Evolutionary conservation across 1,140 invertebrate species (phyloP).

Genomic region (Trachymyrmex septentrionalis): DNA sequence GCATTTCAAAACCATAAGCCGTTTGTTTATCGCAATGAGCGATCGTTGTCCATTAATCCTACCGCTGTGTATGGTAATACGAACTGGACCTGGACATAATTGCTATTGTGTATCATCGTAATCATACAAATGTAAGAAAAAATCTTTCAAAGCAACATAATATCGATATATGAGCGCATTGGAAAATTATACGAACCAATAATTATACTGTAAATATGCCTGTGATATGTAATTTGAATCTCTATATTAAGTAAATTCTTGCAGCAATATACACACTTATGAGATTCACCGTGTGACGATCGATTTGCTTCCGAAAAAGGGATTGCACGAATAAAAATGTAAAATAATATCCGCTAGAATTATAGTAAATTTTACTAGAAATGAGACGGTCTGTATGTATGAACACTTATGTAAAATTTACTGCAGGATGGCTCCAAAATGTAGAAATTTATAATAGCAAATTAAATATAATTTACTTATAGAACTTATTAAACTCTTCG

Average conservation of each 20-base stretch:
- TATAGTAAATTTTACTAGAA: no score
- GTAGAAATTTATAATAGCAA: no score
- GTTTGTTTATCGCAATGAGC: constrained; percentile 37
- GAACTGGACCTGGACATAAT: constrained; percentile 39
- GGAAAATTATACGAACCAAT: constrained; percentile 14
- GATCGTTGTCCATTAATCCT: constrained; percentile 40
- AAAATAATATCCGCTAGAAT: no score
- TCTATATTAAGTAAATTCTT: background rate
- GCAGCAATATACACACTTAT: background rate
- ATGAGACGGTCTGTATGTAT: no score
- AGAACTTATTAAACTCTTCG: no score
- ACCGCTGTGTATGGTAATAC: background rate
- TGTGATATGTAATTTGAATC: background rate
- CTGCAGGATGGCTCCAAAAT: no score
- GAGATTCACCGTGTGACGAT: background rate
- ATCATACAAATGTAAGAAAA: constrained; percentile 10
- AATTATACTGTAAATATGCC: background rate
- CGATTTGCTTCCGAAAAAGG: background rate
- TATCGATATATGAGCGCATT: background rate
- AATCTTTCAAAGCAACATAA: background rate
- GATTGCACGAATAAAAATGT: no score
- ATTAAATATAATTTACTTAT: no score
- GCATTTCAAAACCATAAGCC: constrained; percentile 35
- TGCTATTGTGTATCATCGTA: constrained; percentile 14
- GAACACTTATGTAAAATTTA: no score